phyloP scores from a whole-genome alignment of 2,113 vertebrate genomes.

The Urocitellus parryii region DNA sequence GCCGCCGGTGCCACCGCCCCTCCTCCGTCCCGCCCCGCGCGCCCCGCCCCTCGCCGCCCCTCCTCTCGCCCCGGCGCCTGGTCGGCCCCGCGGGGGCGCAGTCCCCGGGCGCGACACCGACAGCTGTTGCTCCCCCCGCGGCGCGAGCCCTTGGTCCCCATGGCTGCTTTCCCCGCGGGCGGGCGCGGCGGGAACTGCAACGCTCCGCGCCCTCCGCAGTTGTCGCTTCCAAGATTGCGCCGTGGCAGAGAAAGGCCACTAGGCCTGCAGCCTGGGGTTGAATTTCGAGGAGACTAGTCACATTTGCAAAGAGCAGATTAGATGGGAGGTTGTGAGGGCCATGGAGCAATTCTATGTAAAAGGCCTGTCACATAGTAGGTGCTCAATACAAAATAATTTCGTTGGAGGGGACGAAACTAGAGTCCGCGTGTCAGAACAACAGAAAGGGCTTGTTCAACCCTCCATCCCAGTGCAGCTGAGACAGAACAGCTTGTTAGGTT shows the following conservation, averaged over 20 bases:
- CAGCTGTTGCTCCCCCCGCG: slow-evolving; percentile 62
- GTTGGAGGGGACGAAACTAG: neutral
- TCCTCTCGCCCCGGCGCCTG: slow-evolving; percentile 56
- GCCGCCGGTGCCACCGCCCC: slow-evolving; percentile 70
- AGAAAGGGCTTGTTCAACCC: neutral
- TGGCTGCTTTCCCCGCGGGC: slow-evolving; percentile 14
- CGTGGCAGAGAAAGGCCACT: slow-evolving; percentile 17
- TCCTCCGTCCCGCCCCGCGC: slow-evolving; percentile 69
- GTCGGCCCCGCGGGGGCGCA: slow-evolving; percentile 70
- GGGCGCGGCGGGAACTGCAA: slow-evolving; percentile 2
- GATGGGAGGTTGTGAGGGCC: neutral
- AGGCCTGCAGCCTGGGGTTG: neutral
- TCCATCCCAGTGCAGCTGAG: neutral
- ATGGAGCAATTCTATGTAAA: neutral
- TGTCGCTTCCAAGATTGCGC: neutral
- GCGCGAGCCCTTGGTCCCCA: neutral
- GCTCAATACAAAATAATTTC: neutral
- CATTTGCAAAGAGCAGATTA: neutral
- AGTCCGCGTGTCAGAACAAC: neutral
- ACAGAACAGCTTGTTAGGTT: neutral
- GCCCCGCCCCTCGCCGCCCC: slow-evolving; percentile 68
- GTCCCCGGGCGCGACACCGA: slow-evolving; percentile 56
- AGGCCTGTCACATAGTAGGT: slow-evolving; percentile 29
- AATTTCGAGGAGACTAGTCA: neutral
- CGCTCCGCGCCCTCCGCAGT: neutral